Evolutionary conservation across 1,140 invertebrate species (phyloP).

Genomic region (Drosophila arawakana): DNA sequence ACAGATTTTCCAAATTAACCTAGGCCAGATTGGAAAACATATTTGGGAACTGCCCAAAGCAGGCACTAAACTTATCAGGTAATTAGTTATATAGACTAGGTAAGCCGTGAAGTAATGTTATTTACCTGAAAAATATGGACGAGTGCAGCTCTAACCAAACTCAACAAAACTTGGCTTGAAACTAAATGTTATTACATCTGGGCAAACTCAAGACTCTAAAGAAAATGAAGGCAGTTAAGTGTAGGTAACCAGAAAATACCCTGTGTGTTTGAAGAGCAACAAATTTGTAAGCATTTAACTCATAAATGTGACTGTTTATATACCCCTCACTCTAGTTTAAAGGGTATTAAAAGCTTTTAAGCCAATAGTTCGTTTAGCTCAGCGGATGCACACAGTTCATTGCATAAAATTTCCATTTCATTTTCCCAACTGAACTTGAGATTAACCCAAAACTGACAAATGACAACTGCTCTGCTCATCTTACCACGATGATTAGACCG

Average conservation of each 20-base stretch:
- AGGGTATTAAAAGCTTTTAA: conserved; percentile 11
- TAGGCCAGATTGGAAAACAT: not conserved
- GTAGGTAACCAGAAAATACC: not conserved
- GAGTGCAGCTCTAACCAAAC: not conserved
- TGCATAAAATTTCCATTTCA: conserved; percentile 11
- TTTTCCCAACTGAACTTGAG: conserved; percentile 9
- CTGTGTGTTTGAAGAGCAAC: not conserved
- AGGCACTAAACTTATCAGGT: not conserved
- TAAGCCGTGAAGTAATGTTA: not conserved
- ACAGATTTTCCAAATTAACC: conserved; percentile 1
- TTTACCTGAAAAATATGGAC: not conserved
- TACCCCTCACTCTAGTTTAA: not conserved
- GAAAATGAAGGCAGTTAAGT: not conserved
- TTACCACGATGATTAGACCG: not conserved
- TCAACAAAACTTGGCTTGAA: not conserved
- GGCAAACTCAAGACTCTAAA: not conserved
- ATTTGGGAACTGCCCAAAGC: not conserved
- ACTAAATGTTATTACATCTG: conserved; percentile 1
- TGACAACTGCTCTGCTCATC: not conserved
- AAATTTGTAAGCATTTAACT: no score
- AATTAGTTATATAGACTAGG: not conserved
- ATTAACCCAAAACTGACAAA: conserved; percentile 11
- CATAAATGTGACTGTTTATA: no score
- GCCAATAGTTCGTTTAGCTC: conserved; percentile 8
- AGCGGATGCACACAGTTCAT: not conserved